These are phyloP conservation scores for Bolborhynchus lineola DNA, from an alignment of 2,113 vertebrate genomes.

Conservation along the genomic window DNA sequence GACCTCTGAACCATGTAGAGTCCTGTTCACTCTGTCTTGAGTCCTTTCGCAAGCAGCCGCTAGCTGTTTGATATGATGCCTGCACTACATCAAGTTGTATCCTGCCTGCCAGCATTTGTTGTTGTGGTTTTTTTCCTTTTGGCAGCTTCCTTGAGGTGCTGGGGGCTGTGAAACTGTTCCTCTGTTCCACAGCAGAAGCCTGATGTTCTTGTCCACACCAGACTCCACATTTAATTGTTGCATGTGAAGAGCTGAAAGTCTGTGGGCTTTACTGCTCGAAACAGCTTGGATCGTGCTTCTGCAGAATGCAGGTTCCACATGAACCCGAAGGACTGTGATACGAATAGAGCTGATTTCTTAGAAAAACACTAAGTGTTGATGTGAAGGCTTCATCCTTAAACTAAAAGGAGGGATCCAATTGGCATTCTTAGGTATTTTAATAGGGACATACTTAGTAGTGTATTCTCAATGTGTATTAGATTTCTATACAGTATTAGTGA, in stretches of 20 bases:
- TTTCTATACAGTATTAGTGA: background rate
- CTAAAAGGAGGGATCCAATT: background rate
- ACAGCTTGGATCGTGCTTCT: background rate
- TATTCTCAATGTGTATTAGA: background rate
- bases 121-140: background rate
- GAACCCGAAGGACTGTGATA: background rate
- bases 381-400: background rate
- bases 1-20: background rate
- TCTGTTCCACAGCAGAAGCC: background rate
- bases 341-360: background rate
- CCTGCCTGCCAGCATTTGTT: background rate
- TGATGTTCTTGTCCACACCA: background rate
- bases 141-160: background rate
- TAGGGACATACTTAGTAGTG: background rate
- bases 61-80: background rate
- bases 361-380: background rate
- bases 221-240: background rate
- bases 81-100: background rate
- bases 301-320: background rate
- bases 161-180: background rate
- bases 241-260: background rate
- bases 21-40: background rate
- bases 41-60: background rate
- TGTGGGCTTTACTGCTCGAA: background rate
- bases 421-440: background rate